These are phyloP conservation scores for Buphagus erythrorhynchus DNA, from an alignment of 2,797 vertebrate species.

Conservation along the genomic window DNA sequence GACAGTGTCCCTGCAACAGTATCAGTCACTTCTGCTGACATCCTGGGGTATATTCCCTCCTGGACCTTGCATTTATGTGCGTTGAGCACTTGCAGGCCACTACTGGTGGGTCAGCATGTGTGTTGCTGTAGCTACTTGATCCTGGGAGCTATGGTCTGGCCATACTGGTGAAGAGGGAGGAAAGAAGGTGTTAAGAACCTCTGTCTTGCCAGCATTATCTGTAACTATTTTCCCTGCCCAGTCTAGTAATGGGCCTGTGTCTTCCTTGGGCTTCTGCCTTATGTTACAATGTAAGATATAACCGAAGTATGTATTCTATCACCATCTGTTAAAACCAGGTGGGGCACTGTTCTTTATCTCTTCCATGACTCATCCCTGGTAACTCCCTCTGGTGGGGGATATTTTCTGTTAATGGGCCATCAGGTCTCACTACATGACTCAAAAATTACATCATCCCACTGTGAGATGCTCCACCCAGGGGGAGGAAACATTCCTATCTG, in stretches of 20 bases:
- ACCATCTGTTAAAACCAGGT: not conserved
- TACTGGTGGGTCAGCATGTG: rapidly evolving
- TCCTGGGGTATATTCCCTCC: not conserved
- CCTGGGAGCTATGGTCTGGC: not conserved
- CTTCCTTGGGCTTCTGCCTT: not conserved
- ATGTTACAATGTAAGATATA: not conserved
- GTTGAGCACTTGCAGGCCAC: not conserved
- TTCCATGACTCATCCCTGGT: not conserved
- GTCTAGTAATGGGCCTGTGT: not conserved
- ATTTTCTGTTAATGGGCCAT: not conserved
- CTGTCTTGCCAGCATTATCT: not conserved
- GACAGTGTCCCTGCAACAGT: not conserved
- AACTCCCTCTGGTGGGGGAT: not conserved
- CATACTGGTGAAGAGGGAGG: not conserved
- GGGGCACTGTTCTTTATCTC: not conserved
- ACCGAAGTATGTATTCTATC: not conserved
- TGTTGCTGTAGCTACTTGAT: not conserved
- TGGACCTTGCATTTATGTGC: not conserved
- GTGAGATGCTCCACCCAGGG: not conserved
- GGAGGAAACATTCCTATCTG: not conserved
- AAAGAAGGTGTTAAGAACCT: not conserved
- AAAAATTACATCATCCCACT: not conserved
- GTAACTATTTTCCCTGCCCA: not conserved
- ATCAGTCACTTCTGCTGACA: not conserved
- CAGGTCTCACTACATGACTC: not conserved